Percentiles rank a stretch among this genome's conserved stretches.
These are phyloP conservation scores for Antechinus stuartii DNA, from an alignment of 2,113 vertebrate genomes.

Conservation along the genomic window DNA sequence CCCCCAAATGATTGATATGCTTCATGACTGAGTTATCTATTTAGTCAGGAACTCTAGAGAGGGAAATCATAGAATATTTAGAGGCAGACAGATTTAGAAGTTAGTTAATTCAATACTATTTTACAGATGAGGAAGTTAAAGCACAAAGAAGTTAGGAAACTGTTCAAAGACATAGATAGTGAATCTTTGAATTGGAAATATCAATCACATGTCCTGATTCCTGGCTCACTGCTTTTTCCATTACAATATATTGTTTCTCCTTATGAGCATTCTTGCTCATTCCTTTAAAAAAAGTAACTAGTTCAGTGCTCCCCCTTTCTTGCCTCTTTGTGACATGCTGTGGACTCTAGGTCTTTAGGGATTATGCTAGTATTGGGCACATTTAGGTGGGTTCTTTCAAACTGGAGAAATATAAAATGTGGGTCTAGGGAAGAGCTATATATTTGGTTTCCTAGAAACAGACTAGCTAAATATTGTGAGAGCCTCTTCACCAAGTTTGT, in stretches of 20 bases:
- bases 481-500: too few relatives aligned
- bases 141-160: background rate
- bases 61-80: background rate
- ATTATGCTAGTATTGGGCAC: too few relatives aligned
- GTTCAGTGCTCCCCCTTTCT: background rate
- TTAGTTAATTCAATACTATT: background rate
- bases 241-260: background rate
- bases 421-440: too few relatives aligned
- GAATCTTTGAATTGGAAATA: background rate
- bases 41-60: background rate
- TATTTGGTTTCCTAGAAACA: too few relatives aligned
- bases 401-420: too few relatives aligned
- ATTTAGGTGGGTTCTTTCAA: too few relatives aligned
- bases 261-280: background rate
- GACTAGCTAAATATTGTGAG: too few relatives aligned
- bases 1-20: background rate
- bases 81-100: background rate
- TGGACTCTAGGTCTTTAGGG: too few relatives aligned
- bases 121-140: slow-evolving; percentile 3
- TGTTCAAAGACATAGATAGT: background rate
- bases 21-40: background rate
- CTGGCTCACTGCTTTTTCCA: background rate
- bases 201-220: background rate
- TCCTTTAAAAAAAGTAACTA: background rate
- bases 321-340: background rate